Conservation (phyloP, 2,888 invertebrate species). For the Octonoba sinensis region DNA sequence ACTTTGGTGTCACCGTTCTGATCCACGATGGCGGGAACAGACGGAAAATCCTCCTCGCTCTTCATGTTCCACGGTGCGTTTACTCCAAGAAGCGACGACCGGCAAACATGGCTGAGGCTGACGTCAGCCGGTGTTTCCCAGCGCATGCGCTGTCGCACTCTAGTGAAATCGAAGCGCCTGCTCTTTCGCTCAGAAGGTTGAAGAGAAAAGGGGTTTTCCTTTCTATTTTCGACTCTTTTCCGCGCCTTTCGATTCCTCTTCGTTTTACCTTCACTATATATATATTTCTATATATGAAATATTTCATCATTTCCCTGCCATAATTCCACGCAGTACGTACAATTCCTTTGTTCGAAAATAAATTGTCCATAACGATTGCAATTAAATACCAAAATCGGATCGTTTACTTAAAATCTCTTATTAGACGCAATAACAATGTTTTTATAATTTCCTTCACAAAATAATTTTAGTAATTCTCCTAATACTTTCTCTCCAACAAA, state of each 20-base stretch:
- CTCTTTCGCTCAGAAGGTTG: slow-evolving; percentile 1
- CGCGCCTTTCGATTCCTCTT: neutral
- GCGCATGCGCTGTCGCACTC: slow-evolving; percentile 4
- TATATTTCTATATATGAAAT: too few species aligned
- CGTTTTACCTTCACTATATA: too few species aligned
- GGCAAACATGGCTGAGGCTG: slow-evolving; percentile 7
- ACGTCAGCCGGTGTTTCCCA: slow-evolving; percentile 20
- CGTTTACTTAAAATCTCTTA: too few species aligned
- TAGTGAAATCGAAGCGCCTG: slow-evolving; percentile 8
- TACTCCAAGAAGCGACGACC: slow-evolving; percentile 4
- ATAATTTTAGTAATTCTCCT: too few species aligned
- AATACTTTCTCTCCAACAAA: too few species aligned
- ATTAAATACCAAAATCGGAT: too few species aligned
- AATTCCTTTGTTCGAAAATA: too few species aligned
- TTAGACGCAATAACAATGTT: too few species aligned
- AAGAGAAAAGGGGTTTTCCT: neutral
- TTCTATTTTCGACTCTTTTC: neutral
- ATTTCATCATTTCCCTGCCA: too few species aligned
- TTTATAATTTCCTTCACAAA: too few species aligned
- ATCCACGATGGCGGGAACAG: slow-evolving; percentile 45
- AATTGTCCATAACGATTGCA: too few species aligned
- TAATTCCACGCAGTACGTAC: too few species aligned
- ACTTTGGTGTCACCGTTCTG: slow-evolving; percentile 55
- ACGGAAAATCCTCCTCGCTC: slow-evolving; percentile 13
- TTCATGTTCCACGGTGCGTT: slow-evolving; percentile 16